A percentile compares a stretch with the other conserved stretches of the same genome.
phyloP scores from a whole-genome alignment of 2,797 vertebrate genomes.

The Garrulus glandarius region DNA sequence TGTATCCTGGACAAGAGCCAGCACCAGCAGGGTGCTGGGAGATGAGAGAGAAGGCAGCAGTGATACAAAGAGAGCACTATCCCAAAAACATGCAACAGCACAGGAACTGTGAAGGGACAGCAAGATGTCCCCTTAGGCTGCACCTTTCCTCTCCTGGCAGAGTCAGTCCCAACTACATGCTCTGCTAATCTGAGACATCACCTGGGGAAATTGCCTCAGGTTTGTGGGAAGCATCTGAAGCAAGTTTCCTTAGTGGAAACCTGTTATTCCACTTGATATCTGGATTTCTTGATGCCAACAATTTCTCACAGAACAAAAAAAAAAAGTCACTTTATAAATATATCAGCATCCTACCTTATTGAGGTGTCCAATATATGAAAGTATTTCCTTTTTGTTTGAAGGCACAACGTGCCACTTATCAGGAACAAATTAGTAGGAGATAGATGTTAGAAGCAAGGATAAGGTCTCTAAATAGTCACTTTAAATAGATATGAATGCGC shows the following conservation, averaged over 20 bases:
- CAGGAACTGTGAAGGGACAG: neutral
- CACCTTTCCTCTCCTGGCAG: neutral
- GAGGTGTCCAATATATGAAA: neutral
- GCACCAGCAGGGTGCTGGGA: neutral
- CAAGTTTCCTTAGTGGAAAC: neutral
- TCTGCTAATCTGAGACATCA: neutral
- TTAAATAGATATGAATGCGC: neutral
- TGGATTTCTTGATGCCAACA: neutral
- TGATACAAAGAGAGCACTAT: neutral
- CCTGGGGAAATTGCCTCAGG: neutral
- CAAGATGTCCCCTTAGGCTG: neutral
- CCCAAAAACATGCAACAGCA: neutral
- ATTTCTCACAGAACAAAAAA: neutral
- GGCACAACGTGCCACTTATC: rapidly evolving
- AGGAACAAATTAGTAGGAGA: neutral
- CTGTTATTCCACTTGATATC: neutral
- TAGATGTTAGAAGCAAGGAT: neutral
- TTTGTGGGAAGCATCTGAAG: neutral
- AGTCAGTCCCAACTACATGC: rapidly evolving
- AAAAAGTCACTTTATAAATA: neutral
- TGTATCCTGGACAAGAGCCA: neutral
- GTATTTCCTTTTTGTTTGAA: neutral
- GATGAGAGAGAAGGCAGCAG: neutral
- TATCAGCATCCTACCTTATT: neutral
- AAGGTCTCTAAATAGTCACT: neutral